phyloP scores from a whole-genome alignment of 2,797 vertebrate species.

The Astyanax mexicanus region DNA sequence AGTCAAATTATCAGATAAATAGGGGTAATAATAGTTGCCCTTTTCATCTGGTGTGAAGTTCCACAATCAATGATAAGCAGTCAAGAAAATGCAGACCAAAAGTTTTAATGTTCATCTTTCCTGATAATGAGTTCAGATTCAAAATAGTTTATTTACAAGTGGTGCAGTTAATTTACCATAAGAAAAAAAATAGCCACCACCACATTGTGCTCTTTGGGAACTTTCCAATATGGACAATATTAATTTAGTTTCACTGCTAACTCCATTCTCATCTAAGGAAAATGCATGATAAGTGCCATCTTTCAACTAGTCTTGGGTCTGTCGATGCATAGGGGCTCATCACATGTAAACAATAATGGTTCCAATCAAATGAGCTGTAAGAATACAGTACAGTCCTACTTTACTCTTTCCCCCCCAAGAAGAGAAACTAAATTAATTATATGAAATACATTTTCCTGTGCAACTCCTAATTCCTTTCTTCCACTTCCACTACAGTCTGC shows the following conservation, averaged over 20 bases:
- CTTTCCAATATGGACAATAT: background rate
- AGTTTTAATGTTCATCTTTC: background rate
- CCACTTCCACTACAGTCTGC: constrained; percentile 36
- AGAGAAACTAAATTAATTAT: constrained; percentile 40
- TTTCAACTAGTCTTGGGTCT: background rate
- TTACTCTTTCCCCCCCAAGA: constrained; percentile 16
- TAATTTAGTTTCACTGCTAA: background rate
- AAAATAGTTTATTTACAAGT: constrained; percentile 1
- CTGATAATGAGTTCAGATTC: constrained; percentile 2
- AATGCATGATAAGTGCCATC: constrained; percentile 5
- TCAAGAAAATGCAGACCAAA: background rate
- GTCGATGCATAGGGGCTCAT: constrained; percentile 14
- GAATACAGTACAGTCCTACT: constrained; percentile 25
- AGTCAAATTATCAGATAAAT: background rate
- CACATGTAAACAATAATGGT: constrained; percentile 20
- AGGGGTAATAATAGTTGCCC: too few species aligned
- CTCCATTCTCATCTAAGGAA: background rate
- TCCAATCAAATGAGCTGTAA: constrained; percentile 41
- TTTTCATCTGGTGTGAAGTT: background rate
- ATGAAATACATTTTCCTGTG: constrained; percentile 50
- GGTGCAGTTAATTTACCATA: background rate
- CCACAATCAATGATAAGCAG: background rate
- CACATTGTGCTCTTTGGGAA: constrained; percentile 6
- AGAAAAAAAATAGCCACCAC: background rate
- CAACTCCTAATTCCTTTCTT: constrained; percentile 37